Evolutionary conservation across 1,140 invertebrate genomes (phyloP).

Genomic region (Danaus plexippus): DNA sequence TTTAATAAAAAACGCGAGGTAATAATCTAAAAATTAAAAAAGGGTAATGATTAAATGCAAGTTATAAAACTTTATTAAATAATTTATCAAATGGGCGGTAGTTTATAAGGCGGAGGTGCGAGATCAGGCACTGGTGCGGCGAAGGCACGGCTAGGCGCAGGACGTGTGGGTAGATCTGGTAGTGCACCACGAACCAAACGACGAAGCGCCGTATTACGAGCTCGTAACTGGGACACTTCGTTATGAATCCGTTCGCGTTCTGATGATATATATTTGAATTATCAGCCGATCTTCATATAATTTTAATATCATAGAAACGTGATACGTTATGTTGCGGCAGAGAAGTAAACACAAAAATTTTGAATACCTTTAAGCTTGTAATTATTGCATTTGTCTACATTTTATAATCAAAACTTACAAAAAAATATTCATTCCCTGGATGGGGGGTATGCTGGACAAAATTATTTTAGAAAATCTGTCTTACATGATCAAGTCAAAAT

Average conservation of each 20-base stretch:
- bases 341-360: no score
- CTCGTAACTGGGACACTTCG: slow-evolving; percentile 38
- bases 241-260: slow-evolving; percentile 52
- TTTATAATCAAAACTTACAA: no score
- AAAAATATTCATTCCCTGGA: no score
- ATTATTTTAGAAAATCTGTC: no score
- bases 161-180: slow-evolving; percentile 33
- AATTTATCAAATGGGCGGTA: slow-evolving; percentile 42
- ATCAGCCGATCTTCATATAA: neutral
- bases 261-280: slow-evolving; percentile 22
- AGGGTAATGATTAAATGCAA: neutral
- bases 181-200: slow-evolving; percentile 46
- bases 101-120: slow-evolving; percentile 17
- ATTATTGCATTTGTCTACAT: no score
- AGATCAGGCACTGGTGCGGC: slow-evolving; percentile 30
- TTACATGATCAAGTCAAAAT: no score
- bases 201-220: slow-evolving; percentile 41
- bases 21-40: slow-evolving; percentile 1
- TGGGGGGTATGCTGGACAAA: no score
- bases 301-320: no score
- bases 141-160: slow-evolving; percentile 21
- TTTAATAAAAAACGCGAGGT: no score
- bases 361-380: no score
- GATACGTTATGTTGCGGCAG: no score
- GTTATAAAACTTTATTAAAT: neutral